These are phyloP conservation scores for Drosophila pseudoananassae DNA, from an alignment of 1,140 invertebrate genomes.

Conservation along the genomic window DNA sequence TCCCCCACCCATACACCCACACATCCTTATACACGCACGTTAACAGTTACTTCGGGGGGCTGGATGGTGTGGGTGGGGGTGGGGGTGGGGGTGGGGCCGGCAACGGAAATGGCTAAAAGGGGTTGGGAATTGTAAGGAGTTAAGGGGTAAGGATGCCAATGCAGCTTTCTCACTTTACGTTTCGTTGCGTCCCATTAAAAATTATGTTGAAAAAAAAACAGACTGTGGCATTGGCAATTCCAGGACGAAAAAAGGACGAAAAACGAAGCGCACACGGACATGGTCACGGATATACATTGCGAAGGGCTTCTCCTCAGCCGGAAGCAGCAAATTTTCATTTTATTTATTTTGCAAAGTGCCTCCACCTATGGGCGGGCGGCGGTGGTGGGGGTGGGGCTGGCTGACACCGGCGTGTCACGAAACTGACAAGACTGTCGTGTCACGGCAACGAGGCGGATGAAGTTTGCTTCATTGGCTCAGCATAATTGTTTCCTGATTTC, in stretches of 20 bases:
- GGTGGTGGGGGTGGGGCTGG: too few relatives aligned
- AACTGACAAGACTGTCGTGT: constrained; percentile 31
- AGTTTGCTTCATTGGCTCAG: constrained; percentile 75
- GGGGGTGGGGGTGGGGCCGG: background rate
- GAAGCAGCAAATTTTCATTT: constrained; percentile 81
- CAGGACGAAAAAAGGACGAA: constrained; percentile 8
- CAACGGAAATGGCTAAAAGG: constrained; percentile 2
- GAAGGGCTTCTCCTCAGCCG: constrained; percentile 36
- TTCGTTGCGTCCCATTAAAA: constrained; percentile 81
- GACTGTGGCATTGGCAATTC: too few relatives aligned
- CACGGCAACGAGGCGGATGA: constrained; percentile 55
- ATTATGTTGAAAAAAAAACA: constrained; percentile 64
- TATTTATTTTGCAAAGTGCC: constrained; percentile 80
- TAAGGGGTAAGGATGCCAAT: constrained; percentile 21
- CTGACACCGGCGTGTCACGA: constrained; percentile 24
- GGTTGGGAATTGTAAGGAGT: background rate
- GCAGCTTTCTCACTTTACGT: constrained; percentile 78
- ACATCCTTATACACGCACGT: constrained; percentile 48
- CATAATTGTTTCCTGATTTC: constrained; percentile 73
- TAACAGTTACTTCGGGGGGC: constrained; percentile 63
- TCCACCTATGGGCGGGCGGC: constrained; percentile 10
- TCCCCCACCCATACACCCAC: constrained; percentile 28
- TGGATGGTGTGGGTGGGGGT: background rate
- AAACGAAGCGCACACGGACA: constrained; percentile 43
- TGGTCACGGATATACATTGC: constrained; percentile 52